Conservation (phyloP, 2,113 vertebrate genomes). For the Condylura cristata region DNA sequence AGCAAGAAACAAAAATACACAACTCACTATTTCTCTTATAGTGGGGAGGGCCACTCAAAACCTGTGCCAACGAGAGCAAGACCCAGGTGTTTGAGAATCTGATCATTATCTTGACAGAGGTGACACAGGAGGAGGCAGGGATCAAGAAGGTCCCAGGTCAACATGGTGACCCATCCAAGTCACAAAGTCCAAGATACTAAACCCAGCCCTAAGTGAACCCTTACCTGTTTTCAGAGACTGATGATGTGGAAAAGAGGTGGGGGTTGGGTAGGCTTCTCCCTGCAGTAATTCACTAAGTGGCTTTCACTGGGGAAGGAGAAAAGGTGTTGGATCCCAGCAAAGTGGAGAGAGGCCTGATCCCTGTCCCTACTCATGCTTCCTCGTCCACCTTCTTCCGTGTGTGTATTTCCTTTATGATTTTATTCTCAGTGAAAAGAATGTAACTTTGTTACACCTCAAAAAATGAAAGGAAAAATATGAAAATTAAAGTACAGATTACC, state of each 20-base stretch:
- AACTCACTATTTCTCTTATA: background rate
- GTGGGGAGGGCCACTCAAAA: constrained; percentile 9
- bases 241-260: background rate
- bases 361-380: background rate
- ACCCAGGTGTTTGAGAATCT: constrained; percentile 59
- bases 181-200: constrained; percentile 2
- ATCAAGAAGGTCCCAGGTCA: background rate
- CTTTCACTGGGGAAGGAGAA: constrained; percentile 5
- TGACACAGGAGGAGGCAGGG: background rate
- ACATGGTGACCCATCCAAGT: background rate
- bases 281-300: constrained; percentile 17
- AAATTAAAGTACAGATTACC: constrained; percentile 38
- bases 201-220: background rate
- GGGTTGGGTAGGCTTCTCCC: background rate
- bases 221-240: background rate
- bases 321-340: background rate
- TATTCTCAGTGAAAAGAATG: background rate
- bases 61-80: constrained; percentile 33
- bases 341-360: background rate
- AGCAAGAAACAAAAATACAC: constrained; percentile 43
- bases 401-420: constrained; percentile 39
- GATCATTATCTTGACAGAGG: constrained; percentile 34
- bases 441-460: background rate
- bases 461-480: constrained; percentile 34
- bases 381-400: background rate